Percentiles rank a stretch among this genome's conserved stretches.
These are phyloP conservation scores for Poecilia picta DNA, from an alignment of 2,797 vertebrate species.

Conservation along the genomic window DNA sequence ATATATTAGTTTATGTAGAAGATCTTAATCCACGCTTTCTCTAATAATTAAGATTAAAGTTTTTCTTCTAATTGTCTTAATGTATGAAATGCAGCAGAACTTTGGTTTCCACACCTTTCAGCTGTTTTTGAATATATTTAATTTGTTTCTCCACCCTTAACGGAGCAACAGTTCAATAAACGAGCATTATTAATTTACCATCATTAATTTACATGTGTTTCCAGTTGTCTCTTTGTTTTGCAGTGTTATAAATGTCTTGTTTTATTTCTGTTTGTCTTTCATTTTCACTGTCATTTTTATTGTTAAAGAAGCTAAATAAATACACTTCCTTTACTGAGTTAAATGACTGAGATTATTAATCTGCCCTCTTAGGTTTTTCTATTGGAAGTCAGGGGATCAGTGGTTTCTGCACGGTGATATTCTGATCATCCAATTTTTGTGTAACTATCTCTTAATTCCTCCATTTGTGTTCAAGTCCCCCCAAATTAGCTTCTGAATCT, in stretches of 20 bases:
- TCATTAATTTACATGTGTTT: slow-evolving; percentile 51
- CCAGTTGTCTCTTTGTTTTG: slow-evolving; percentile 12
- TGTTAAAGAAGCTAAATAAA: slow-evolving; percentile 72
- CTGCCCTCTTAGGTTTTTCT: neutral
- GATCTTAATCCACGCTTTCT: slow-evolving; percentile 31
- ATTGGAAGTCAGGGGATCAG: slow-evolving; percentile 40
- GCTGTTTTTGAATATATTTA: slow-evolving; percentile 64
- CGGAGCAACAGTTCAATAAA: slow-evolving; percentile 37
- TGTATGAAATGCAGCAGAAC: slow-evolving; percentile 26
- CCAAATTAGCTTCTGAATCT: neutral
- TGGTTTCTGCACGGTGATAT: slow-evolving; percentile 33
- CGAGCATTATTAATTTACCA: slow-evolving; percentile 46
- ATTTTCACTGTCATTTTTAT: slow-evolving; percentile 27
- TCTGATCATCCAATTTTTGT: neutral
- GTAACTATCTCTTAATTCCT: neutral
- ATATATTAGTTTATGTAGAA: slow-evolving; percentile 38
- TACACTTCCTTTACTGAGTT: slow-evolving; percentile 35
- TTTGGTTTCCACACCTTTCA: slow-evolving; percentile 44
- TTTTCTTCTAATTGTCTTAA: slow-evolving; percentile 30
- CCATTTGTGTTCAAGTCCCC: neutral
- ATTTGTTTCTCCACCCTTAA: slow-evolving; percentile 49
- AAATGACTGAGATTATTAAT: slow-evolving; percentile 10
- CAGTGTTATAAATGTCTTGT: neutral
- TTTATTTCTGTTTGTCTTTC: slow-evolving; percentile 29
- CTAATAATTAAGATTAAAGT: slow-evolving; percentile 33